A percentile compares a stretch with the other conserved stretches of the same genome.
phyloP scores from a whole-genome alignment of 2,797 vertebrate genomes.

The Catostomus latipinnis region DNA sequence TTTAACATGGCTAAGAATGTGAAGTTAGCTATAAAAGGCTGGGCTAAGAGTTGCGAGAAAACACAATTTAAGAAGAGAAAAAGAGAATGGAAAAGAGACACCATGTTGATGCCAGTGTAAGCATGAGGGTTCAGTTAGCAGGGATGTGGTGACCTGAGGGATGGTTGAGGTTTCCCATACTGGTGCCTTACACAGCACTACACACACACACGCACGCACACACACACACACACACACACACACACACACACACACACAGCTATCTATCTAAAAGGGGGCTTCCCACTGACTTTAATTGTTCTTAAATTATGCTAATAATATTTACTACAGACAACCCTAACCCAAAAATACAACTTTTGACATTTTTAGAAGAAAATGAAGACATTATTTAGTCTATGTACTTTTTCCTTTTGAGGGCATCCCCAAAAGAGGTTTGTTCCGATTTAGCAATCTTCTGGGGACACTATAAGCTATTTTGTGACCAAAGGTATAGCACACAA shows the following conservation, averaged over 20 bases:
- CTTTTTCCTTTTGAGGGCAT: constrained; percentile 3
- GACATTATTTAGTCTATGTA: background rate
- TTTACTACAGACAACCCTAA: constrained; percentile 18
- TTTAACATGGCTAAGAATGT: background rate
- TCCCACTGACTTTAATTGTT: constrained; percentile 21
- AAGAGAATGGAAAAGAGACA: background rate
- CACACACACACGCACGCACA: constrained; percentile 13
- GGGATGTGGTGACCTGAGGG: constrained; percentile 34
- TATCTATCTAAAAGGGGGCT: constrained; percentile 9
- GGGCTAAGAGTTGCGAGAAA: background rate
- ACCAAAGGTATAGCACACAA: background rate
- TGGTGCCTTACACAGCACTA: constrained; percentile 32
- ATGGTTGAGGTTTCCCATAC: constrained; percentile 48
- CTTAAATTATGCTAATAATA: constrained; percentile 25
- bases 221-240: background rate
- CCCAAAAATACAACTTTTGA: constrained; percentile 1
- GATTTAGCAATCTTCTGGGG: background rate
- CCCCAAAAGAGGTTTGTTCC: constrained; percentile 5
- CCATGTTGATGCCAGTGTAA: constrained; percentile 10
- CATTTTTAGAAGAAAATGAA: constrained; percentile 24
- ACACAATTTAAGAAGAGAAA: background rate
- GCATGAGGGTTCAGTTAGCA: constrained; percentile 40
- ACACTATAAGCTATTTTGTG: background rate
- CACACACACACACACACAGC: background rate
- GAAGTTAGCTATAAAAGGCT: background rate